phyloP scores from a whole-genome alignment of 2,113 vertebrate genomes.

The Chiloscyllium plagiosum region DNA sequence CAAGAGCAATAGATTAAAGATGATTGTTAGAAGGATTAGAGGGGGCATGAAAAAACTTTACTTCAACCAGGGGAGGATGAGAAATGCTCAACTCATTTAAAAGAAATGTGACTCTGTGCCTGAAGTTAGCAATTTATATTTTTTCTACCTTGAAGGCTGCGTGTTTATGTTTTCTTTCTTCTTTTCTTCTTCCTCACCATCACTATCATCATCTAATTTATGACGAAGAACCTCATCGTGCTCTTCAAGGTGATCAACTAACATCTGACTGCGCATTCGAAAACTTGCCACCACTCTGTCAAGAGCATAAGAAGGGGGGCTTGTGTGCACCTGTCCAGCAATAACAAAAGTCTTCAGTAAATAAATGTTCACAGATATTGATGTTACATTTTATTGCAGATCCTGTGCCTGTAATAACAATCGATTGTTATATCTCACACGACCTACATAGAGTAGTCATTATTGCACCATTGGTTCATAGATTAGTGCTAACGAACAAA shows the following conservation, averaged over 20 bases:
- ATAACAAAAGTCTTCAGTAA: neutral
- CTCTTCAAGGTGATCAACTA: slow-evolving; percentile 69
- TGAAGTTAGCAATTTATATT: neutral
- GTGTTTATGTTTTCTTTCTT: slow-evolving; percentile 46
- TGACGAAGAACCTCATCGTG: slow-evolving; percentile 70
- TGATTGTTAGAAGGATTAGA: too few species aligned
- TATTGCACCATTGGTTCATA: neutral
- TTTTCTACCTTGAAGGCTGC: slow-evolving; percentile 52
- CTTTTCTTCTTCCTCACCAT: slow-evolving; percentile 50
- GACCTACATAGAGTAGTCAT: neutral
- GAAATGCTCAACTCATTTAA: too few species aligned
- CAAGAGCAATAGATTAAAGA: too few species aligned
- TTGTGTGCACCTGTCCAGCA: slow-evolving; percentile 64
- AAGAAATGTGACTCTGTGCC: too few species aligned
- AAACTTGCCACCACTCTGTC: slow-evolving; percentile 73
- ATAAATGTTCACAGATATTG: neutral
- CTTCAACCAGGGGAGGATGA: too few species aligned
- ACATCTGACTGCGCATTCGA: slow-evolving; percentile 65
- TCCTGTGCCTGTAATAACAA: neutral
- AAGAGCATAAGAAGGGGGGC: slow-evolving; percentile 59
- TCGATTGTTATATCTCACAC: neutral
- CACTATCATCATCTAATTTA: slow-evolving; percentile 56
- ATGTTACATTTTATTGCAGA: neutral
- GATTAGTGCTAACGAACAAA: neutral
- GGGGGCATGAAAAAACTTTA: too few species aligned